phyloP scores from a whole-genome alignment of 1,140 invertebrate genomes.

The Caerostris darwini region DNA sequence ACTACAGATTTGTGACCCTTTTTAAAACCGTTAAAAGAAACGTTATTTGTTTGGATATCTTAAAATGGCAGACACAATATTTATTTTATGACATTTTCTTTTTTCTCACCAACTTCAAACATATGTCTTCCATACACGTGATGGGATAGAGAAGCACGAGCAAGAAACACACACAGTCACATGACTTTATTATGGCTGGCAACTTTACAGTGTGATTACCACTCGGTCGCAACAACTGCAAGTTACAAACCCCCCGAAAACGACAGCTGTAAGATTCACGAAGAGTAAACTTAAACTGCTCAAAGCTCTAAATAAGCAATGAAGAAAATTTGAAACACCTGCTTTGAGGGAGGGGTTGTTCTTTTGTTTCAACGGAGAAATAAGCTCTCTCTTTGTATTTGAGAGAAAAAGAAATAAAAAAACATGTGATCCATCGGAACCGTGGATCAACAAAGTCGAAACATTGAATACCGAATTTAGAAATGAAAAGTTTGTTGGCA shows the following conservation, averaged over 20 bases:
- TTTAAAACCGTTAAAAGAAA: slow-evolving; percentile 17
- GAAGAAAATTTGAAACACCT: slow-evolving; percentile 70
- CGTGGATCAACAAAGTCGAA: not conserved
- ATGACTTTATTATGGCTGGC: slow-evolving; percentile 72
- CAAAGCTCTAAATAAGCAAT: slow-evolving; percentile 52
- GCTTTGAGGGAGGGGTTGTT: not conserved
- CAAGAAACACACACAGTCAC: slow-evolving; percentile 19
- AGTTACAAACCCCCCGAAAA: not conserved
- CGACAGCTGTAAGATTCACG: slow-evolving; percentile 62
- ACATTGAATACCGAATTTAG: slow-evolving; percentile 16
- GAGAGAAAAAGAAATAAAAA: not conserved
- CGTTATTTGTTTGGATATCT: slow-evolving; percentile 64
- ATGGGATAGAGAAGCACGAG: not conserved
- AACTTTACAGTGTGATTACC: slow-evolving; percentile 73
- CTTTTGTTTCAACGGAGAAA: slow-evolving; percentile 50
- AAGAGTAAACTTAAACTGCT: slow-evolving; percentile 46
- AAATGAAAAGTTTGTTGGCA: not conserved
- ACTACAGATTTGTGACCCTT: slow-evolving; percentile 18
- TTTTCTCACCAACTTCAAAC: slow-evolving; percentile 31
- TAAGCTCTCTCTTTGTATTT: slow-evolving; percentile 2
- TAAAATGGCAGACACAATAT: slow-evolving; percentile 63
- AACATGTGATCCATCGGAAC: not conserved
- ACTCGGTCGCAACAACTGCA: slow-evolving; percentile 56
- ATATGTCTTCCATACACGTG: slow-evolving; percentile 49
- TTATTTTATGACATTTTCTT: slow-evolving; percentile 64